Evolutionary conservation across 2,797 vertebrate genomes (phyloP), one percentile per base, ranked within the genome.

Genomic region (Danio aesculapii): DNA sequence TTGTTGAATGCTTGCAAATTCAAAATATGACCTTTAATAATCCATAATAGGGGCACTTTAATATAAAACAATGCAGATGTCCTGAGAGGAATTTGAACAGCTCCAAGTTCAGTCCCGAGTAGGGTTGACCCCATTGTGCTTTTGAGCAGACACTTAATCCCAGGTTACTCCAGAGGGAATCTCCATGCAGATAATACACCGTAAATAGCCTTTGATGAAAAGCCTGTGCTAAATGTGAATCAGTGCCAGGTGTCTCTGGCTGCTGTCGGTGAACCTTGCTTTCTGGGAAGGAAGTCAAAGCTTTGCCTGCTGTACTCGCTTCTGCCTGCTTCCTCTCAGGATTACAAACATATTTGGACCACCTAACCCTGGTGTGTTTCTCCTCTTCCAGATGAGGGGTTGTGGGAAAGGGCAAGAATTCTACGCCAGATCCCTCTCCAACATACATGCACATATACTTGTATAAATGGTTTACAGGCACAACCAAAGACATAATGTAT

Each of bases 311-410:
- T 73, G 62, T 53, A 44, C 14, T 71, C 52, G 39, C 30, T 77
- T n/a, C 50, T 39, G 41, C 16, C 30, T 49, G 67, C 43, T 59
- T 62, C 13, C 50, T 75, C 14, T 59, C 4, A 64, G n/a, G 74
- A 75, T 67, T 75, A 66, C 78, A 81, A 66, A 57, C 62, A 58
- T 58, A 66, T 19, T 77, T 67, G 64, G 61, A 70, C 50, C 19
- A 62, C 13, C 41, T 81, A 72, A 74, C 41, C 16, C 64, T 76
- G 55, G 70, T 83, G 83, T 83, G 83, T 53, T 86, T 81, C 64
- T 86, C 77, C 64, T 67, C 53, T 44, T 85, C 79, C 85, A 86
- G 83, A 88, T 86, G 87, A 84, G 84, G 78, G 47, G 61, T 46
- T 75, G 39, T 50, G 63, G 68, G 57, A 83, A 11, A 7, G 81